Percentiles rank a stretch among this genome's conserved stretches.
Conservation (phyloP, 2,797 vertebrate species). For the Toxotes lorentzi region DNA sequence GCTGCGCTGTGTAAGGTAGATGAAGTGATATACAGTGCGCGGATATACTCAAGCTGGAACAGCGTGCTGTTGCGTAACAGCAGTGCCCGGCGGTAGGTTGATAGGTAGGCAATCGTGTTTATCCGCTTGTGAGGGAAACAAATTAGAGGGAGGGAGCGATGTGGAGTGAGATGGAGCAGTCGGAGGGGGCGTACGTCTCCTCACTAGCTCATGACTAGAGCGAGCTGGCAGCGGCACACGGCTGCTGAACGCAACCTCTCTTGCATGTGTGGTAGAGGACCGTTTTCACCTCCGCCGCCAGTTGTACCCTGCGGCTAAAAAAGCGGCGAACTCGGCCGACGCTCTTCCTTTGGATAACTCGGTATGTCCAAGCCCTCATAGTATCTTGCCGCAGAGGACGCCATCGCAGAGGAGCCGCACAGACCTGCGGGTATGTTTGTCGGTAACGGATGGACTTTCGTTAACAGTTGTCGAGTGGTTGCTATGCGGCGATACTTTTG, state of each 20-base stretch:
- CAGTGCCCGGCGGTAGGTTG: constrained; percentile 48
- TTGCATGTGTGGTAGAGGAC: constrained; percentile 13
- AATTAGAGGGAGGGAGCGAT: constrained; percentile 60
- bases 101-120: constrained; percentile 59
- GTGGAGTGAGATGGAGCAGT: constrained; percentile 66
- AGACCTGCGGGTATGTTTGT: constrained; percentile 70
- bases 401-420: constrained; percentile 50
- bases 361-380: constrained; percentile 19
- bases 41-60: background rate
- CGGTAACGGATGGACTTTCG: background rate
- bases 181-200: constrained; percentile 73
- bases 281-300: constrained; percentile 5
- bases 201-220: constrained; percentile 54
- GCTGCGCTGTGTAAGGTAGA: constrained; percentile 22
- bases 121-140: constrained; percentile 59
- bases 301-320: constrained; percentile 15
- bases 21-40: background rate
- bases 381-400: constrained; percentile 66
- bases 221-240: constrained; percentile 51
- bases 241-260: constrained; percentile 39
- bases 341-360: background rate
- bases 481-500: constrained; percentile 71
- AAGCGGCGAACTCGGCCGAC: constrained; percentile 1
- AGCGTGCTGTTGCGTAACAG: constrained; percentile 69
- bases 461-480: constrained; percentile 26